These are phyloP conservation scores for Drepana falcataria DNA, from an alignment of 2,888 invertebrate genomes.

Conservation along the genomic window DNA sequence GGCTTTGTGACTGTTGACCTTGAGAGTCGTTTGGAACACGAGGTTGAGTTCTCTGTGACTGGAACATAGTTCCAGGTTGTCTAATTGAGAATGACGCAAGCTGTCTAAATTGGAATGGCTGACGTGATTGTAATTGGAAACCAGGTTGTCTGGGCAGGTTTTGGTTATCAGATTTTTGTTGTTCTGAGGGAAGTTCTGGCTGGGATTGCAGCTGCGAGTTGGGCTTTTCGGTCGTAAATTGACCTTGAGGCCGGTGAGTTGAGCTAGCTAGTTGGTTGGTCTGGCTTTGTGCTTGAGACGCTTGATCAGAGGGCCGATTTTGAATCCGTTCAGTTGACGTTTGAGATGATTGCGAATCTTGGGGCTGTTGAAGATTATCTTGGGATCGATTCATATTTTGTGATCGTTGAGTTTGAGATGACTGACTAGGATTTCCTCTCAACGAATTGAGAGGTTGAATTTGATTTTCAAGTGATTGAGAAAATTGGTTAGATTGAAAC, in stretches of 20 bases:
- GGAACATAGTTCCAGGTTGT: not conserved
- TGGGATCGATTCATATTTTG: slow-evolving; percentile 6
- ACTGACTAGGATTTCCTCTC: not conserved
- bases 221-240: not conserved
- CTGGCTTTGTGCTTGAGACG: not conserved
- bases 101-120: not conserved
- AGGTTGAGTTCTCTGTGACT: not conserved
- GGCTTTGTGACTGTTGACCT: not conserved
- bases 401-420: slow-evolving; percentile 6
- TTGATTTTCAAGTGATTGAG: not conserved
- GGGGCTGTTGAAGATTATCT: slow-evolving; percentile 13
- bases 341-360: slow-evolving; percentile 4
- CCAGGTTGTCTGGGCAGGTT: not conserved
- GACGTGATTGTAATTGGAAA: not conserved
- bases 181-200: not conserved
- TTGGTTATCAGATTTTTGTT: not conserved
- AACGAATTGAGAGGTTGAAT: not conserved
- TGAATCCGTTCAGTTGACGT: not conserved
- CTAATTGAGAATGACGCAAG: not conserved
- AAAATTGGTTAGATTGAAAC: not conserved
- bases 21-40: not conserved
- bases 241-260: not conserved
- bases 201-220: not conserved
- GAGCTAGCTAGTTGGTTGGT: not conserved
- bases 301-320: not conserved